Evolutionary conservation across 1,140 invertebrate species (phyloP).

Genomic region (Aethina tumida): DNA sequence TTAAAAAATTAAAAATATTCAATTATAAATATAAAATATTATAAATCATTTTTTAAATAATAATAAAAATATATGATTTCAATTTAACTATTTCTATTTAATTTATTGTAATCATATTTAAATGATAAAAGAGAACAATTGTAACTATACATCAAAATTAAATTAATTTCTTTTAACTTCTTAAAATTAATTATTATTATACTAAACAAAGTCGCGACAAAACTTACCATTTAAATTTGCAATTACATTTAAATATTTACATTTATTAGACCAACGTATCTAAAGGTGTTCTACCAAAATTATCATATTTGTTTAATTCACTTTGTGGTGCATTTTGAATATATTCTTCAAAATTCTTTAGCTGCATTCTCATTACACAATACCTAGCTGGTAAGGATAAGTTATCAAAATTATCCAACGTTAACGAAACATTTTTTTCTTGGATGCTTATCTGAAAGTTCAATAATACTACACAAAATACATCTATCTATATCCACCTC

Average conservation of each 20-base stretch:
- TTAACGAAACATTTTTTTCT: constrained; percentile 16
- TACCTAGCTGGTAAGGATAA: constrained; percentile 19
- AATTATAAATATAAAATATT: too few relatives aligned
- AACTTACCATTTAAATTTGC: too few relatives aligned
- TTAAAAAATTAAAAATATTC: too few relatives aligned
- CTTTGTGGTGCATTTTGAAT: constrained; percentile 8
- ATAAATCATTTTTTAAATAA: too few relatives aligned
- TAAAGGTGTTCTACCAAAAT: constrained; percentile 15
- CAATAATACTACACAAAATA: constrained; percentile 15
- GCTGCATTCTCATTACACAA: constrained; percentile 15
- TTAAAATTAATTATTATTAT: too few relatives aligned
- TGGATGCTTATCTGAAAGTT: constrained; percentile 8
- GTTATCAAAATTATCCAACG: constrained; percentile 25
- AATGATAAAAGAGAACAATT: too few relatives aligned
- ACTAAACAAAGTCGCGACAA: too few relatives aligned
- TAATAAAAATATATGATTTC: too few relatives aligned
- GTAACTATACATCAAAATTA: too few relatives aligned
- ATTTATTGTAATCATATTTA: too few relatives aligned
- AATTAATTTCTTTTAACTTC: too few relatives aligned
- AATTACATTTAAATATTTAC: constrained; percentile 15
- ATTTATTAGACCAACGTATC: constrained; percentile 20
- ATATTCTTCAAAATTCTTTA: constrained; percentile 15
- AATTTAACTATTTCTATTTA: too few relatives aligned
- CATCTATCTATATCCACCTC: constrained; percentile 21
- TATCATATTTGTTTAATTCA: constrained; percentile 16